phyloP scores from a whole-genome alignment of 2,888 invertebrate species.

The Meteorus colon region DNA sequence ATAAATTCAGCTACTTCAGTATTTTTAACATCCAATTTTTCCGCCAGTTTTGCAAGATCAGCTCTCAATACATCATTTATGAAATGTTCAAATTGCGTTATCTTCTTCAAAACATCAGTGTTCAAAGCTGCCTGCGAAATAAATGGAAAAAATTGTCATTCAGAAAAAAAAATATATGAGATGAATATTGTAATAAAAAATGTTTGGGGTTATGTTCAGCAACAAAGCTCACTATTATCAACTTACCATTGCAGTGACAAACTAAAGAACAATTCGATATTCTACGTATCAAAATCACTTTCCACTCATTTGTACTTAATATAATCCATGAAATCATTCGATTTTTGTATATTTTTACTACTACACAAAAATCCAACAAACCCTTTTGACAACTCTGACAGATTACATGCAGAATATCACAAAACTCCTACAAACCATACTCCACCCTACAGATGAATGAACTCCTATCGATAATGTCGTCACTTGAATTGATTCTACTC shows the following conservation, averaged over 20 bases:
- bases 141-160: background rate
- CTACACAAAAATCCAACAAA: too few species aligned
- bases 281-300: too few species aligned
- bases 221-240: background rate
- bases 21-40: conserved; percentile 78
- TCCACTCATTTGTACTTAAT: too few species aligned
- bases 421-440: background rate
- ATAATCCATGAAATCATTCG: too few species aligned
- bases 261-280: too few species aligned
- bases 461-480: background rate
- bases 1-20: conserved; percentile 82
- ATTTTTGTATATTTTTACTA: too few species aligned
- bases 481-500: background rate
- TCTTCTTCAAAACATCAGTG: conserved; percentile 58
- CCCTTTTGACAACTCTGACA: too few species aligned
- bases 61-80: conserved; percentile 86
- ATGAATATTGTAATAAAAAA: background rate
- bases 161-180: background rate
- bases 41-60: conserved; percentile 79
- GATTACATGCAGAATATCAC: background rate
- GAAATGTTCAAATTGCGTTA: conserved; percentile 79
- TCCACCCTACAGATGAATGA: background rate
- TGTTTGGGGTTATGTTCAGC: conserved; percentile 39
- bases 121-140: conserved; percentile 53
- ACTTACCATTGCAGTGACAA: conserved; percentile 3